Base-by-base conservation (phyloP, 2,888 invertebrate genomes). In the Hemithea aestivaria region DNA sequence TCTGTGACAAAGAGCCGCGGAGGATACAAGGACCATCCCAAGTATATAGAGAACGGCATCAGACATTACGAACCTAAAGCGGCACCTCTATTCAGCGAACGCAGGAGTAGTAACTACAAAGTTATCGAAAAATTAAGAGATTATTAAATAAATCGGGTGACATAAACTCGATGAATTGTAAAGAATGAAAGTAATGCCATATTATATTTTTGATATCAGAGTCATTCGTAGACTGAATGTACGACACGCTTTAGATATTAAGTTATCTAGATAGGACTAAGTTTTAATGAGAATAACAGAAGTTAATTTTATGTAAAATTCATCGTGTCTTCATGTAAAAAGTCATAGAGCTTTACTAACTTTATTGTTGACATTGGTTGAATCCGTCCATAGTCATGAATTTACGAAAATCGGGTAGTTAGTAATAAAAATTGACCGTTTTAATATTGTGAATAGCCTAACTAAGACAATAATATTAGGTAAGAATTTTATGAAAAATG, bases 1-100 rank as follows among this genome's bases (percentile, higher is more conserved):
- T 91, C 91, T 1, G 89, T 92, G 27, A 92, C 92, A 10, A 92
- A 91, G 60, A 91, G 91, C 64, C 83, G 91, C 64, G 83, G 89
- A 45, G 83, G 83, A 3, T 89, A 85, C 57, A 82, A 88, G 56
- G 89, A 89, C 49, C 80, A 87, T 20, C 56, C 87, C 7, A 89
- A 90, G 57, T 90, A 90, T 62, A 85, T 90, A 35, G 90, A 90
- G 53, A 82, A 89, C 51, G 80, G 89, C 37, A 56, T 73, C 48
- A 75, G 88, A 58, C 59, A 70, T 8, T 82, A 77, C 37, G 84
- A 85, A 43, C 53, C 70, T 9, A 80, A 78, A 53, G 83, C 80
- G 47, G 83, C 77, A 37, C 81, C 79, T 8, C 45, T 72, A 11
- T 84, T 75, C 36, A 61, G 79, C 1, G 87, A 87, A 56, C 66